These are phyloP conservation scores for Gymnopithys bicolor DNA, from an alignment of 2,797 vertebrate species.

Conservation along the genomic window DNA sequence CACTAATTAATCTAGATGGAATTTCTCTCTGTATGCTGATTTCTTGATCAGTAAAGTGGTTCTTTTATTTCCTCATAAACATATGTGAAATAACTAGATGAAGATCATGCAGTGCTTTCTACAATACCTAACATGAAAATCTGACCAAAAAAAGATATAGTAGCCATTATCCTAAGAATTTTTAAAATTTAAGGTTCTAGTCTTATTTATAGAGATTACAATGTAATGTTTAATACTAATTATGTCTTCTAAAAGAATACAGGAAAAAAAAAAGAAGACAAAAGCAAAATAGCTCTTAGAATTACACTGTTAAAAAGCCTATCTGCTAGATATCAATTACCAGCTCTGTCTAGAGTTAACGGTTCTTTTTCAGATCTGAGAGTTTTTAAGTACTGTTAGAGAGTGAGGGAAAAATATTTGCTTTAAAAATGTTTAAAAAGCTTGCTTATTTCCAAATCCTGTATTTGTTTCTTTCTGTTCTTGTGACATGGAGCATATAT, in stretches of 20 bases:
- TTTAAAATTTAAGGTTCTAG: neutral
- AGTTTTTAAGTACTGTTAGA: neutral
- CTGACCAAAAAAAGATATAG: neutral
- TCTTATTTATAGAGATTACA: neutral
- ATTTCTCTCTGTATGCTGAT: neutral
- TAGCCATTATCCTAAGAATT: neutral
- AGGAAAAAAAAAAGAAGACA: neutral
- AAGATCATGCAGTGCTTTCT: neutral
- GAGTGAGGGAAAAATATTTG: neutral
- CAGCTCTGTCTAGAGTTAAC: neutral
- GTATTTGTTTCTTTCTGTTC: neutral
- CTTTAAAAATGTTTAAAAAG: neutral
- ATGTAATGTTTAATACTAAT: neutral
- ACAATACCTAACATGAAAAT: neutral
- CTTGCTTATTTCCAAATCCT: neutral
- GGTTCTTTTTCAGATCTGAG: neutral
- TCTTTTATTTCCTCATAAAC: neutral
- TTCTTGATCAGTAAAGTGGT: accelerated
- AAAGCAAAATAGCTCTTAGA: neutral
- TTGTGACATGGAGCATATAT: neutral
- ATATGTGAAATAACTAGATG: neutral
- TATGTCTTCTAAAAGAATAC: neutral
- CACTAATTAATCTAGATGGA: neutral
- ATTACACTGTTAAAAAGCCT: neutral
- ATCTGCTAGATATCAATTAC: neutral